Percentiles rank a stretch among this genome's conserved stretches.
phyloP scores from a whole-genome alignment of 1,140 invertebrate species.

The Campoletis sonorensis region DNA sequence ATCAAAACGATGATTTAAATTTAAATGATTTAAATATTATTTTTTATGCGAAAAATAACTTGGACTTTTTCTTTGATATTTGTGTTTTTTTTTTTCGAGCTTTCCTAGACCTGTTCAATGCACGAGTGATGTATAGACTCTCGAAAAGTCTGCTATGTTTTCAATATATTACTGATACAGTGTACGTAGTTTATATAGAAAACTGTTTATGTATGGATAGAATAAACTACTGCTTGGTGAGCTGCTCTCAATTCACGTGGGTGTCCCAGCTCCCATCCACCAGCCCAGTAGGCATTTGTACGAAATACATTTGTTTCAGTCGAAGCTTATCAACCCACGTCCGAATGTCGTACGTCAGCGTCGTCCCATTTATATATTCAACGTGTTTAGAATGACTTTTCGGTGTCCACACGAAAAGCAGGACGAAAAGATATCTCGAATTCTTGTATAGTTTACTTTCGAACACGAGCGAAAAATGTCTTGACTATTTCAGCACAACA shows the following conservation, averaged over 20 bases:
- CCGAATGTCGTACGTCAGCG: conserved; percentile 45
- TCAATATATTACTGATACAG: neutral
- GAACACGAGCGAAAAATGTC: conserved; percentile 18
- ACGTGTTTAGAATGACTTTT: conserved; percentile 43
- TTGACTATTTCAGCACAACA: conserved; percentile 3
- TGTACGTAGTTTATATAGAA: neutral
- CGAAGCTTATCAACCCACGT: conserved; percentile 45
- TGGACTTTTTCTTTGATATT: too few relatives aligned
- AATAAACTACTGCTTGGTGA: conserved; percentile 4
- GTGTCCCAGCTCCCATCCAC: conserved; percentile 1
- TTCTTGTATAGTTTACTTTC: neutral
- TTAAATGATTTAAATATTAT: too few relatives aligned
- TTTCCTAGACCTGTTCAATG: neutral
- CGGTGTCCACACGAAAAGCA: neutral
- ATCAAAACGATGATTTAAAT: too few relatives aligned
- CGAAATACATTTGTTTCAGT: conserved; percentile 45
- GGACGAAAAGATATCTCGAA: neutral
- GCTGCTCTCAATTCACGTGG: conserved; percentile 31
- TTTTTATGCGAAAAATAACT: too few relatives aligned
- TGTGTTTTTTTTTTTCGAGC: too few relatives aligned
- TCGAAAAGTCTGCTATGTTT: neutral
- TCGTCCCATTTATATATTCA: conserved; percentile 43
- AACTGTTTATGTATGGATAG: neutral
- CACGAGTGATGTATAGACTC: neutral
- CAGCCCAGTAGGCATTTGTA: conserved; percentile 18